Percentiles rank a stretch among this genome's conserved stretches.
Evolutionary conservation across 2,797 vertebrate species (phyloP).

Genomic region (Hydrocynus forskahlii): DNA sequence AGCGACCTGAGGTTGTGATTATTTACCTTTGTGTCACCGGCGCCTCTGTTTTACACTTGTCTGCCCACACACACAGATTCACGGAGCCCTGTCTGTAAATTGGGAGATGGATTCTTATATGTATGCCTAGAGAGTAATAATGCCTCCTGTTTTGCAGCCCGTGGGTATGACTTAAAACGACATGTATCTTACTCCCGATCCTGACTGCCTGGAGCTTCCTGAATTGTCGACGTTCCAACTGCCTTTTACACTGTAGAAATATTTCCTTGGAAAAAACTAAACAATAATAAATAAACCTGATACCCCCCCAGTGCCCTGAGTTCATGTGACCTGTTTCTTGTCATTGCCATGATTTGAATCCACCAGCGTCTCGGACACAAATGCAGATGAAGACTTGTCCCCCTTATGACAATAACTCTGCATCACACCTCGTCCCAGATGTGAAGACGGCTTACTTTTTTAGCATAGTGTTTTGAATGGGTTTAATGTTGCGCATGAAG

Average conservation of each 20-base stretch:
- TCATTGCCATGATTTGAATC: conserved; percentile 15
- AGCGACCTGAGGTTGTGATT: conserved; percentile 23
- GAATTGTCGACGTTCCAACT: conserved; percentile 12
- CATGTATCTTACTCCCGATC: conserved; percentile 19
- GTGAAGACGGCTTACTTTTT: conserved; percentile 19
- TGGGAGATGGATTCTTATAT: conserved; percentile 25
- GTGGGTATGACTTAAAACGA: conserved; percentile 35
- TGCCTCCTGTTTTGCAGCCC: conserved; percentile 24
- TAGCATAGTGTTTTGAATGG: conserved; percentile 18
- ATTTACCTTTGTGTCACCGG: conserved; percentile 41
- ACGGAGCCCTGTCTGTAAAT: conserved; percentile 1
- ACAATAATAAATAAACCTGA: neutral
- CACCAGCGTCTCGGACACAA: neutral
- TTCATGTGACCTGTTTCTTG: neutral
- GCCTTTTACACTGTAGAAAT: conserved; percentile 36
- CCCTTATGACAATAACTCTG: neutral
- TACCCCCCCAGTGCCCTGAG: neutral
- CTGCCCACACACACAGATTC: neutral
- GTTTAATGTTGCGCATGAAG: conserved; percentile 53
- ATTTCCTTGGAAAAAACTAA: conserved; percentile 13
- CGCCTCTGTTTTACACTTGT: conserved; percentile 3
- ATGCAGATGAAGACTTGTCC: neutral
- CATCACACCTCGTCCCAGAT: conserved; percentile 4
- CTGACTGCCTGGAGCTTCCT: conserved; percentile 30
- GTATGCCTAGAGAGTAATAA: conserved; percentile 24